Percentiles rank a stretch among this genome's conserved stretches.
Conservation (phyloP, 1,140 invertebrate species). For the Drosophila carrolli region DNA sequence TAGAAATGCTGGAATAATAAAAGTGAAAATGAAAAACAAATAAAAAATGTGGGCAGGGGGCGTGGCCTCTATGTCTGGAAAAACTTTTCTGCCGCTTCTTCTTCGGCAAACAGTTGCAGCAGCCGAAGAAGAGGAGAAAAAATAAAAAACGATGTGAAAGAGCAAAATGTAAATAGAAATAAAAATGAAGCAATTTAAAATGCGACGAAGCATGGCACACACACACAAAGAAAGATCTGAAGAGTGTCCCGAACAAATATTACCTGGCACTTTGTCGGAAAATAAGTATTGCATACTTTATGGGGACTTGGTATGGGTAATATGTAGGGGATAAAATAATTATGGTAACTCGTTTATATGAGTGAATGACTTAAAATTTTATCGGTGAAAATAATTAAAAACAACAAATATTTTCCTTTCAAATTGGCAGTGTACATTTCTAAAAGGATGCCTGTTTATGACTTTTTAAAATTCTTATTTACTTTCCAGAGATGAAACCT, state of each 20-base stretch:
- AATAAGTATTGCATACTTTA: constrained; percentile 1
- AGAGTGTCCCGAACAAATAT: neutral
- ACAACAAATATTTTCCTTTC: neutral
- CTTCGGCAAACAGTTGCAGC: constrained; percentile 66
- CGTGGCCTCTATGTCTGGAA: constrained; percentile 35
- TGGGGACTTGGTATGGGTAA: neutral
- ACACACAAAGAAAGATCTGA: constrained; percentile 24
- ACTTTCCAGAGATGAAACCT: too few species aligned
- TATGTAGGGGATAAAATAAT: neutral
- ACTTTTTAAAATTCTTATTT: too few species aligned
- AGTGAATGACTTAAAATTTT: neutral
- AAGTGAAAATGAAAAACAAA: constrained; percentile 80
- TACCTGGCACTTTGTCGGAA: neutral
- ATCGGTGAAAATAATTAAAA: too few species aligned
- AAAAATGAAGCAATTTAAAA: constrained; percentile 82
- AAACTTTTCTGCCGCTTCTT: constrained; percentile 40
- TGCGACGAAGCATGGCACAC: constrained; percentile 70
- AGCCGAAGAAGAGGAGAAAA: constrained; percentile 12
- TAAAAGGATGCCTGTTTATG: too few species aligned
- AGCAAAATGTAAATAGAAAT: constrained; percentile 80
- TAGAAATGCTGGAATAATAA: constrained; percentile 73
- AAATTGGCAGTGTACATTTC: neutral
- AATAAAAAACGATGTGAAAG: constrained; percentile 34
- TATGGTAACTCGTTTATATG: too few species aligned
- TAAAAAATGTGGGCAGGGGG: constrained; percentile 44